A percentile compares a stretch with the other conserved stretches of the same genome.
These are phyloP conservation scores for Chirona hameri DNA, from an alignment of 2,888 invertebrate genomes.

Conservation along the genomic window DNA sequence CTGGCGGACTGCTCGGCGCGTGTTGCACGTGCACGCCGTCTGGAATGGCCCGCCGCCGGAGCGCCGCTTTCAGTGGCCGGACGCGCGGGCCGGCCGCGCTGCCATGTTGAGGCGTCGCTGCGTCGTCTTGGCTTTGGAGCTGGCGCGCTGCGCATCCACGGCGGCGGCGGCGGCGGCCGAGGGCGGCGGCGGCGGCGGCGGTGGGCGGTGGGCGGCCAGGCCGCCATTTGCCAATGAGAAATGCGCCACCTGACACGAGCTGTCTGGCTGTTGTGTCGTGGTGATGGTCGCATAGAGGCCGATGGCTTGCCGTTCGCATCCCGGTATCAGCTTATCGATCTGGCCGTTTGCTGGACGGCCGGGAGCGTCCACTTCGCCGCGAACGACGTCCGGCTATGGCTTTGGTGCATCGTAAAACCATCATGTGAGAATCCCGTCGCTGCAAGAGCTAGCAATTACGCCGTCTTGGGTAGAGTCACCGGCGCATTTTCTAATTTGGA, in stretches of 20 bases:
- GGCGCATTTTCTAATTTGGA: background rate
- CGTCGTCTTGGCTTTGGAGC: conserved; percentile 27
- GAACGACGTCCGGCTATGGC: conserved; percentile 2
- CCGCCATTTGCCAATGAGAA: conserved; percentile 22
- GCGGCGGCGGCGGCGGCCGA: background rate
- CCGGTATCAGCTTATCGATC: background rate
- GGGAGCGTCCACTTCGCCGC: background rate
- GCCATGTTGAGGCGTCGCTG: conserved; percentile 22
- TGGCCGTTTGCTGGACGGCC: background rate
- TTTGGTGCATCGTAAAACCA: background rate
- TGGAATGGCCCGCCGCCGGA: background rate
- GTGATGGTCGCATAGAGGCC: background rate
- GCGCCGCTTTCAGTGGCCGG: background rate
- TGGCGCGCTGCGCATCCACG: background rate
- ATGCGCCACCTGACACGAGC: conserved; percentile 22
- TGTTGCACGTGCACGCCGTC: conserved; percentile 1
- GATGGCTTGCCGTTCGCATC: background rate
- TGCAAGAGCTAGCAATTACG: background rate
- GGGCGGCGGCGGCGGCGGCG: conserved; percentile 6
- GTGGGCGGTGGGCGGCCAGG: background rate
- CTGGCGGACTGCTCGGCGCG: background rate
- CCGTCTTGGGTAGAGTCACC: background rate
- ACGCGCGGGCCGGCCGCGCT: background rate
- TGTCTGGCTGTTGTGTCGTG: background rate
- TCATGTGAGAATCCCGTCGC: background rate